A percentile compares a stretch with the other conserved stretches of the same genome.
Evolutionary conservation across 2,888 invertebrate species (phyloP).

Genomic region (Laothoe populi): DNA sequence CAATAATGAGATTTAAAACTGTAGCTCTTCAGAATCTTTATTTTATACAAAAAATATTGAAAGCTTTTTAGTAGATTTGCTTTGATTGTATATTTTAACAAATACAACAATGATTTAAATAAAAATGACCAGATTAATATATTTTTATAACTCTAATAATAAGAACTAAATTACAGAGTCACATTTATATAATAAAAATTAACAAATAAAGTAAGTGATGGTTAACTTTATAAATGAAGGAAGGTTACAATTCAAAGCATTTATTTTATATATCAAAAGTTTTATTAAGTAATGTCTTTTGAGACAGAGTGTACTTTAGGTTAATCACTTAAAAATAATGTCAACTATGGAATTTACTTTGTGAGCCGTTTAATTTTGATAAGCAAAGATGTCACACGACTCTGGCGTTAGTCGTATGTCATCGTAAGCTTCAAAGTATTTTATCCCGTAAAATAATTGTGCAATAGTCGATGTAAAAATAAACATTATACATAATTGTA

Average conservation of each 20-base stretch:
- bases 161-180: slow-evolving; percentile 76
- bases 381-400: slow-evolving; percentile 41
- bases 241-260: slow-evolving; percentile 81
- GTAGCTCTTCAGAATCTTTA: slow-evolving; percentile 76
- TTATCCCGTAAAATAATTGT: slow-evolving; percentile 19
- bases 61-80: slow-evolving; percentile 79
- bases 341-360: slow-evolving; percentile 62
- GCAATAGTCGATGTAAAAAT: slow-evolving; percentile 48
- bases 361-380: slow-evolving; percentile 56
- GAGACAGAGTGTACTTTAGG: slow-evolving; percentile 75
- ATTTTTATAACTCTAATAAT: slow-evolving; percentile 79
- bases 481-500: slow-evolving; percentile 22
- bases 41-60: slow-evolving; percentile 78
- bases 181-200: slow-evolving; percentile 80
- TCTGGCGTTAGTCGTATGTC: slow-evolving; percentile 70
- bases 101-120: slow-evolving; percentile 84
- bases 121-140: slow-evolving; percentile 85
- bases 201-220: slow-evolving; percentile 82
- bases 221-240: slow-evolving; percentile 79
- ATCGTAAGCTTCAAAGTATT: slow-evolving; percentile 37
- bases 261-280: slow-evolving; percentile 76
- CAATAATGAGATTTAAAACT: slow-evolving; percentile 82
- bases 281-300: slow-evolving; percentile 79
- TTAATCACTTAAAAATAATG: slow-evolving; percentile 70
- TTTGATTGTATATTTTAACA: slow-evolving; percentile 76